These are phyloP conservation scores for Chrysemys picta DNA, from an alignment of 2,113 vertebrate genomes.

Conservation along the genomic window DNA sequence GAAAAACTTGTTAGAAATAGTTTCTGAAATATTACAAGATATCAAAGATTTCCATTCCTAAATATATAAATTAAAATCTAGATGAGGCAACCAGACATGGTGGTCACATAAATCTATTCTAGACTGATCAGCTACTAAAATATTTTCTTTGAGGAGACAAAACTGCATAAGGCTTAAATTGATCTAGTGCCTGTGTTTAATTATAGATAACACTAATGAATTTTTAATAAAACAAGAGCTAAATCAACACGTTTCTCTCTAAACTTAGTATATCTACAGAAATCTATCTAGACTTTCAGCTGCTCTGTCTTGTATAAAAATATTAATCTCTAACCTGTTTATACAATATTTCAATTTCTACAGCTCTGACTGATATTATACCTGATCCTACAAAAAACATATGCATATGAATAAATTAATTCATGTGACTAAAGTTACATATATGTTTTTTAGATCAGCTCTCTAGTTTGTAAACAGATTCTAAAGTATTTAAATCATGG, in stretches of 20 bases:
- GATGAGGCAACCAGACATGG: neutral
- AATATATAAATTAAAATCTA: neutral
- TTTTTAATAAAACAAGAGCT: neutral
- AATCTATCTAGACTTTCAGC: neutral
- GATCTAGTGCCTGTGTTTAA: neutral
- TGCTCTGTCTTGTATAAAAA: neutral
- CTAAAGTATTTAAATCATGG: neutral
- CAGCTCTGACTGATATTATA: neutral
- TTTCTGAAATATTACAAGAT: neutral
- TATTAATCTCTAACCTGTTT: neutral
- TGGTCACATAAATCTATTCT: neutral
- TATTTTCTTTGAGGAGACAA: neutral
- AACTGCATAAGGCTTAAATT: neutral
- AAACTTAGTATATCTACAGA: neutral
- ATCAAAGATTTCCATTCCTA: neutral
- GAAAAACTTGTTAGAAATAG: neutral
- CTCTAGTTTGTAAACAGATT: neutral
- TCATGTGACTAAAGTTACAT: neutral
- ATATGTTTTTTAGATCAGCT: neutral
- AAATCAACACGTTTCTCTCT: neutral
- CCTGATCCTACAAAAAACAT: neutral
- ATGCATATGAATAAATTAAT: neutral
- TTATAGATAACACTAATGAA: neutral
- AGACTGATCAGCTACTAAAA: neutral
- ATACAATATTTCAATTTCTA: neutral